Base-by-base conservation (phyloP, 2,888 invertebrate species). In the Oscheius sp. region DNA sequence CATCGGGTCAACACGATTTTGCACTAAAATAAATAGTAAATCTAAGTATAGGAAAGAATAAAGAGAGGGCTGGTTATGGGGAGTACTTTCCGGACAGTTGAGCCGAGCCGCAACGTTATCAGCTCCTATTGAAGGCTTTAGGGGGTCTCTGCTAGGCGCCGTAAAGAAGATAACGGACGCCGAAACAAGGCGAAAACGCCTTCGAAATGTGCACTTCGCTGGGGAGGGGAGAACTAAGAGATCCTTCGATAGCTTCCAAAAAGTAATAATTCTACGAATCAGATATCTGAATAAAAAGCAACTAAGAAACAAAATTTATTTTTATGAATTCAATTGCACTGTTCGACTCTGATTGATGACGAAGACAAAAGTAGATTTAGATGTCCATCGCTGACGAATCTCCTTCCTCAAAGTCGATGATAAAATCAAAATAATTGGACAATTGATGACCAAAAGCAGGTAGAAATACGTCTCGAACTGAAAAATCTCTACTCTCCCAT, bases 141-240 rank as follows among this genome's bases (percentile, higher is more conserved):
- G 58, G 42, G 58, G 27, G 23, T 39, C 45, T 61, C 61, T 45
- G 61, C 42, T 25, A 58, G 42, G 58, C 61, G 61, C 61, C 45
- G 61, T 61, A 61, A 61, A 61, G 61, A 42, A 55, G 55, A 55
- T 55, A 55, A 55, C n/a, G 34, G 34, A 8, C n/a, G 6, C 53
- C 53, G 53, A 53, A 53, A 53, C 33, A 53, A 55, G 25, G 52
- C 42, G 27, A 52, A 52, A 52, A 52, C 27, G 20, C 20, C 55
- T 55, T 55, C 12, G 34, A 34, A 17, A 6, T 33, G n/a, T 12
- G 55, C 6, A 33, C 8, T 31, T 20, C 33, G 33, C 3, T n/a
- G n/a, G n/a, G n/a, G 34, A 27, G 20, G 55, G 34, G 55, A 55
- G 25, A 42, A 42, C n/a, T n/a, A 17, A 45, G 46, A 45, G 46